phyloP scores from a whole-genome alignment of 2,113 vertebrate genomes.

The Hippocampus guttulatus region DNA sequence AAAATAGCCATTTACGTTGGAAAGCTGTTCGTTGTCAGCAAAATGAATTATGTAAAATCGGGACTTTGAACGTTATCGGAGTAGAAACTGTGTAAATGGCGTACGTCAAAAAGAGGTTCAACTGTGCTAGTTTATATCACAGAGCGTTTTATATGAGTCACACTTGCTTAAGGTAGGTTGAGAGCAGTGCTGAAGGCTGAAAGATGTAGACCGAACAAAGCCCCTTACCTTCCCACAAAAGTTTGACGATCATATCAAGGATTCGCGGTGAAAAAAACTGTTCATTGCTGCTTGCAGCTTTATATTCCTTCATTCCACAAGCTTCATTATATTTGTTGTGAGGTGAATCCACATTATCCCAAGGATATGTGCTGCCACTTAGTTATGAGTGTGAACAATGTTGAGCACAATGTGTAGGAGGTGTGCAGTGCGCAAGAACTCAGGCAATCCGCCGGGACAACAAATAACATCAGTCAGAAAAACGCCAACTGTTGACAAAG shows the following conservation, averaged over 20 bases:
- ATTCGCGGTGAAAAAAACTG: neutral
- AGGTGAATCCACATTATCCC: conserved; percentile 59
- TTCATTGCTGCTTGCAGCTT: neutral
- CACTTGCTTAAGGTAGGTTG: too few relatives aligned
- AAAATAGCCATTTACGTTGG: too few relatives aligned
- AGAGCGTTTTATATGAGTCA: too few relatives aligned
- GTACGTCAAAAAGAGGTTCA: too few relatives aligned
- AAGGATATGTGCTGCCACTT: conserved; percentile 54
- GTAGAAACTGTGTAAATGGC: too few relatives aligned
- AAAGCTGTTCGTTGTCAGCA: too few relatives aligned
- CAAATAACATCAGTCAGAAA: conserved; percentile 53
- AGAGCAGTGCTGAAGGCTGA: too few relatives aligned
- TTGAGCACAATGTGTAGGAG: conserved; percentile 28
- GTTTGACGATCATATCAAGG: neutral
- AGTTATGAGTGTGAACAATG: conserved; percentile 58
- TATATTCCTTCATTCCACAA: neutral
- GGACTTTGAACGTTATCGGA: too few relatives aligned
- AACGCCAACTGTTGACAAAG: conserved; percentile 53
- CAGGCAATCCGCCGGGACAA: conserved; percentile 35
- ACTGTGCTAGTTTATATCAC: too few relatives aligned
- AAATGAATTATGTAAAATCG: too few relatives aligned
- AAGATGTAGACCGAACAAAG: too few relatives aligned
- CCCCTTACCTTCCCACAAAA: neutral
- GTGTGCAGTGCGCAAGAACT: conserved; percentile 29
- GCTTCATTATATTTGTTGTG: conserved; percentile 28